Conservation (phyloP, 2,797 vertebrate species). For the Silurus aristotelis region DNA sequence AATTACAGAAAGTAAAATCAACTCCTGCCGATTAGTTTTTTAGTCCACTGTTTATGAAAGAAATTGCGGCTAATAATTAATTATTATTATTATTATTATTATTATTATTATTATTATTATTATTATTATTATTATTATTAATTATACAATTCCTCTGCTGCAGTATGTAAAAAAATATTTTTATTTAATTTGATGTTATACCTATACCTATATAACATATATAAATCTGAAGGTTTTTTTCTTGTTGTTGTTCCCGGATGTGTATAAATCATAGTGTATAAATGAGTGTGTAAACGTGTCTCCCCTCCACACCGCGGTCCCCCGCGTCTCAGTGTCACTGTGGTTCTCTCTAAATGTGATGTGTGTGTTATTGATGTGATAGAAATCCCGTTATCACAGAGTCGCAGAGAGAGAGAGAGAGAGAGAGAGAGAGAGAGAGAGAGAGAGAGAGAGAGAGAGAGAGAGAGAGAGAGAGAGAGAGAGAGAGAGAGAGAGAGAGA, state of each 20-base stretch:
- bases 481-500: neutral
- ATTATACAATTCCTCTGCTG: neutral
- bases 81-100: neutral
- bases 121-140: neutral
- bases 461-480: neutral
- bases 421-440: too few relatives aligned
- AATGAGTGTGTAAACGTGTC: conserved; percentile 6
- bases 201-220: too few relatives aligned
- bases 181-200: neutral
- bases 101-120: neutral
- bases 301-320: neutral
- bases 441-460: neutral
- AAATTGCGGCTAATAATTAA: neutral
- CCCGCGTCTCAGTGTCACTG: neutral
- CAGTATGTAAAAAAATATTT: too few relatives aligned
- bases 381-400: conserved; percentile 26
- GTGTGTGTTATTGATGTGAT: conserved; percentile 25
- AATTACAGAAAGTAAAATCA: neutral
- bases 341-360: neutral
- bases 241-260: too few relatives aligned
- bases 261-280: neutral
- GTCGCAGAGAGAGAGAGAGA: neutral
- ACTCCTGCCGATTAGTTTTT: neutral
- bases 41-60: neutral
- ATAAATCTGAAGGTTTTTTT: neutral